Base-by-base conservation (phyloP, 2,797 vertebrate species). In the Gouania willdenowi region DNA sequence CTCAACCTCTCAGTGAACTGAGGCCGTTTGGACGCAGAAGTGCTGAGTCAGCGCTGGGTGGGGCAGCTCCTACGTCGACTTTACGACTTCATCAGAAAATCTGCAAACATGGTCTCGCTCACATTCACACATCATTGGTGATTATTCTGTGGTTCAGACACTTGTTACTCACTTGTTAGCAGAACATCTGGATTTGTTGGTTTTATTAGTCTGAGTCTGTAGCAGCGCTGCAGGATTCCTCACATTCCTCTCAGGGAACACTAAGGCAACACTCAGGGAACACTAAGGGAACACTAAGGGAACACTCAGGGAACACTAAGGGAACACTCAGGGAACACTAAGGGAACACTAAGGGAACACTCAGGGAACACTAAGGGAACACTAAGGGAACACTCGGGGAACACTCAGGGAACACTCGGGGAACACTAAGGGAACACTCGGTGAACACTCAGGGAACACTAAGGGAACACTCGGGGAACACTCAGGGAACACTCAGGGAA, bases 1-100 rank as follows among this genome's bases (percentile, higher is more conserved):
- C 69, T 73, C 63, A 83, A 77, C 78, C 80, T 84, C 75, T 34
- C 40, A 46, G 50, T 81, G 80, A 83, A 84, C 83, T 77, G 18
- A 77, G 77, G 52, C 69, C 44, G 28, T 63, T 68, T 81, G 79
- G 79, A 80, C 18, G 28, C 61, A 63, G 52, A 74, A 79, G 48
- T 68, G 78, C 81, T 82, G 81, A 84, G 62, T 45, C 73, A 72
- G 79, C 76, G 25, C 52, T 45, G 72, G 79, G 69, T 71, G 77
- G 69, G 67, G 71, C 59, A 67, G 71, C 59, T 64, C 49, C 35
- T 60, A 50, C 40, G 39, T 38, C 31, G 37, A 47, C 37, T 2
- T 37, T 11, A 38, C 12, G 41, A 57, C 57, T 75, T 66, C 62
- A 66, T 52, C 31, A 50, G 41, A 64, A 32, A n/a, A n/a, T n/a